Percentiles rank a stretch among this genome's conserved stretches.
phyloP scores from a whole-genome alignment of 2,888 invertebrate genomes.

The Galeruca laticollis region DNA sequence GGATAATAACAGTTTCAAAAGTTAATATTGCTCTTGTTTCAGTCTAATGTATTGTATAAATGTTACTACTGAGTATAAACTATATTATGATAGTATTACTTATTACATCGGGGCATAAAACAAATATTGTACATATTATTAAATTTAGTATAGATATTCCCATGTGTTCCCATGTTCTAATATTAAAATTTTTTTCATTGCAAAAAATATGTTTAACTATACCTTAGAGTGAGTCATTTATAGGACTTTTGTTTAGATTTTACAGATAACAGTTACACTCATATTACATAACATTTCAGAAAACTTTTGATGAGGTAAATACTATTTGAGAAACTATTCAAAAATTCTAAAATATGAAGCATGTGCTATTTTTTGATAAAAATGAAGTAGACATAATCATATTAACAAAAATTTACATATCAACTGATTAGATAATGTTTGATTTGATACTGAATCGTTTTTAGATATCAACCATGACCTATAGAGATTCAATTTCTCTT shows the following conservation, averaged over 20 bases:
- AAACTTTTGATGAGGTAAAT: neutral
- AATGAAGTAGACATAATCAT: neutral
- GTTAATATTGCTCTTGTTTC: too few relatives aligned
- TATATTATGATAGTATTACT: too few relatives aligned
- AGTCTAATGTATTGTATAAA: too few relatives aligned
- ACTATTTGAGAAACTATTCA: too few relatives aligned
- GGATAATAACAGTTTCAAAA: neutral
- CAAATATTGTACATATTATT: too few relatives aligned
- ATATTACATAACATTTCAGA: neutral
- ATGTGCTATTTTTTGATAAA: too few relatives aligned
- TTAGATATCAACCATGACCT: constrained; percentile 11
- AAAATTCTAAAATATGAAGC: too few relatives aligned
- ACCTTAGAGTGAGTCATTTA: too few relatives aligned
- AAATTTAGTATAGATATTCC: too few relatives aligned
- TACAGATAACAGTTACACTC: neutral
- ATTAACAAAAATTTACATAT: neutral
- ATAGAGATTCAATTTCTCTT: neutral
- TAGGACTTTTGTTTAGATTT: too few relatives aligned
- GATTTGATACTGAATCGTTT: constrained; percentile 4
- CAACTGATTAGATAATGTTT: constrained; percentile 9
- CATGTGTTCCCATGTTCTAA: neutral
- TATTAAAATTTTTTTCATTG: neutral
- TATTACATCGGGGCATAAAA: too few relatives aligned
- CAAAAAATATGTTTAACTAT: neutral
- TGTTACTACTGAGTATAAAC: too few relatives aligned